These are phyloP conservation scores for Ormyrus rosae DNA, from an alignment of 2,888 invertebrate species.

Conservation along the genomic window DNA sequence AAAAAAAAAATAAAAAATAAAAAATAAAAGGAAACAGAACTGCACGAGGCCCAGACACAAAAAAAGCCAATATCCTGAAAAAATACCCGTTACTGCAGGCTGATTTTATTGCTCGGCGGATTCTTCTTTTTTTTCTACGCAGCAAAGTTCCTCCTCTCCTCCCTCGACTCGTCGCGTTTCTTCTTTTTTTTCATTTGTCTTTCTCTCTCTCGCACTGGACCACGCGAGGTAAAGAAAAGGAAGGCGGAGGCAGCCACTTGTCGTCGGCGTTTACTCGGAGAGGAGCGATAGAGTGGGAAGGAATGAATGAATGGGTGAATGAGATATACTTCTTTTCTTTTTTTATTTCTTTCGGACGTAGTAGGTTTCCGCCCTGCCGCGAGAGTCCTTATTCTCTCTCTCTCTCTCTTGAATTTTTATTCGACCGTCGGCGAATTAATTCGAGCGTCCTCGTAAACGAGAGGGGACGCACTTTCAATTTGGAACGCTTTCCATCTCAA, in stretches of 20 bases:
- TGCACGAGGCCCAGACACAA: constrained; percentile 34
- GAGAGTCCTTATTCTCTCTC: too few species aligned
- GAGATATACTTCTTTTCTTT: not conserved
- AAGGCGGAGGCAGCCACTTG: constrained; percentile 20
- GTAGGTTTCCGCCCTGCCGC: too few species aligned
- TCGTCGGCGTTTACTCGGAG: not conserved
- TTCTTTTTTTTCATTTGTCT: not conserved
- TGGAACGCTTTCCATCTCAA: too few species aligned
- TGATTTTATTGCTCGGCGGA: constrained; percentile 31
- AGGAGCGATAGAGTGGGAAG: not conserved
- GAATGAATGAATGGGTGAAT: constrained; percentile 26
- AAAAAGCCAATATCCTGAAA: constrained; percentile 1
- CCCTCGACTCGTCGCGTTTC: not conserved
- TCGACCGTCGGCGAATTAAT: too few species aligned
- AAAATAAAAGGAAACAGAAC: not conserved
- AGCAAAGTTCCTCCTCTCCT: not conserved
- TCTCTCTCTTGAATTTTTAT: too few species aligned
- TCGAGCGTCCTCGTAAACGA: too few species aligned
- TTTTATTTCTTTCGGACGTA: too few species aligned
- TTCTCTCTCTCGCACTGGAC: not conserved
- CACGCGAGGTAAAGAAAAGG: constrained; percentile 4
- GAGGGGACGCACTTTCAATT: too few species aligned
- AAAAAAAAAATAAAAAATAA: not conserved
- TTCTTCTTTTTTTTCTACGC: not conserved
- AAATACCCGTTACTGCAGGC: constrained; percentile 18